Percentiles rank a stretch among this genome's conserved stretches.
These are phyloP conservation scores for Tenebrio molitor DNA, from an alignment of 1,140 invertebrate species.

Conservation along the genomic window DNA sequence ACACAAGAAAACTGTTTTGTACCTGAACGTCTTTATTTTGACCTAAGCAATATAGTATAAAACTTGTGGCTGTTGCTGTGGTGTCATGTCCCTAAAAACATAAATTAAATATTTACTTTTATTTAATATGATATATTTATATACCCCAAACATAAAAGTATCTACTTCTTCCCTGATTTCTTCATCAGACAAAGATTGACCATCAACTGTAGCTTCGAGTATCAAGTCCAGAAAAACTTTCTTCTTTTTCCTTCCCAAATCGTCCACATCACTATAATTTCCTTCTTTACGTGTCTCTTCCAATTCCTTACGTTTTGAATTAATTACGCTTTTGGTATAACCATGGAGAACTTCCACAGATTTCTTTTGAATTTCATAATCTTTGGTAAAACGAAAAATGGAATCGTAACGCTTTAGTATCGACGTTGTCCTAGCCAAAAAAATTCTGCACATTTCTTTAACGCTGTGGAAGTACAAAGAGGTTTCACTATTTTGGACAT, in stretches of 20 bases:
- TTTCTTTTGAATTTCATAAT: conserved; percentile 68
- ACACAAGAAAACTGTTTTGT: conserved; percentile 54
- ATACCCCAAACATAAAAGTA: conserved; percentile 87
- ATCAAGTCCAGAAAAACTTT: conserved; percentile 83
- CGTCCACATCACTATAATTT: conserved; percentile 15
- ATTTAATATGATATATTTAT: conserved; percentile 5
- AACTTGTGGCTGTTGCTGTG: conserved; percentile 57
- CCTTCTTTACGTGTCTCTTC: conserved; percentile 24
- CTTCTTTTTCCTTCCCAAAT: conserved; percentile 70
- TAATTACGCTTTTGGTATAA: conserved; percentile 75
- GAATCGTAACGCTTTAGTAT: conserved; percentile 62
- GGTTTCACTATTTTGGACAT: conserved; percentile 78
- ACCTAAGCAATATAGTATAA: conserved; percentile 55
- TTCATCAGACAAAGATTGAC: conserved; percentile 70
- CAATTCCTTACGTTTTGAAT: conserved; percentile 62
- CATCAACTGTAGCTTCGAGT: conserved; percentile 73
- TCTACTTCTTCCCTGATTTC: conserved; percentile 88
- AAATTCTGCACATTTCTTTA: conserved; percentile 68
- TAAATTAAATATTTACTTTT: not conserved
- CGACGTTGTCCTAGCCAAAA: conserved; percentile 64
- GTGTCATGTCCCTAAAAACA: conserved; percentile 58
- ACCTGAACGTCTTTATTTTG: conserved; percentile 55
- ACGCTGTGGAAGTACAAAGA: conserved; percentile 82
- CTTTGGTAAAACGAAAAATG: conserved; percentile 64
- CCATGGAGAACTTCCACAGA: conserved; percentile 77